Percentiles rank a stretch among this genome's conserved stretches.
Conservation (phyloP, 2,888 invertebrate species). For the Archaeoteleia sp. region DNA sequence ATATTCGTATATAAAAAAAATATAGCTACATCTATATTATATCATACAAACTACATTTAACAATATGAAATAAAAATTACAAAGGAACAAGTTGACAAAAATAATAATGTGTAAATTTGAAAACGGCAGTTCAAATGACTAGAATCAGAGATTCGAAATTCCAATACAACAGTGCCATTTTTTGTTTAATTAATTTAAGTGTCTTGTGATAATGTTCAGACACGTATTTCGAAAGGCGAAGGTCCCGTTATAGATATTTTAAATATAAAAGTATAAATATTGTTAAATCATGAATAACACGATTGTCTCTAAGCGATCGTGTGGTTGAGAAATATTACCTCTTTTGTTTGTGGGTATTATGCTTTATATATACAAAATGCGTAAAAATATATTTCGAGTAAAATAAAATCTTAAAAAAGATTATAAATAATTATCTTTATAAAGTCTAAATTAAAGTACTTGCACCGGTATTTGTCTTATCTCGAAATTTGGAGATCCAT, state of each 20-base stretch:
- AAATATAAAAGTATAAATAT: slow-evolving; percentile 17
- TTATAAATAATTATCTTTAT: slow-evolving; percentile 3
- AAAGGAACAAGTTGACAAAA: no score
- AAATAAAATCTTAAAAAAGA: slow-evolving; percentile 1
- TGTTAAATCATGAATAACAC: slow-evolving; percentile 4
- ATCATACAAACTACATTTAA: no score
- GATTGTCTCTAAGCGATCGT: slow-evolving; percentile 1
- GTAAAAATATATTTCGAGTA: slow-evolving; percentile 3
- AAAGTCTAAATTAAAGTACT: slow-evolving; percentile 64
- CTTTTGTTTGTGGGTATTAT: slow-evolving; percentile 3
- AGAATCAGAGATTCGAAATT: no score
- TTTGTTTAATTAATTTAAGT: no score
- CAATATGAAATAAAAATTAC: no score
- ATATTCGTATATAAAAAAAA: no score
- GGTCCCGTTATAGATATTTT: neutral
- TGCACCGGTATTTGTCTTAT: slow-evolving; percentile 58
- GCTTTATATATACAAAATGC: slow-evolving; percentile 2
- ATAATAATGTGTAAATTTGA: no score
- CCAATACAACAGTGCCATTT: no score
- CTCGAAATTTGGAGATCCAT: slow-evolving; percentile 64
- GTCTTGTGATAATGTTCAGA: no score
- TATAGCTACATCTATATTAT: no score
- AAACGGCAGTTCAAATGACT: no score
- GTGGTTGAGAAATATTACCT: neutral
- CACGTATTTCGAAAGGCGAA: no score